phyloP scores from a whole-genome alignment of 2,888 invertebrate species.

The Pherbina coryleti region DNA sequence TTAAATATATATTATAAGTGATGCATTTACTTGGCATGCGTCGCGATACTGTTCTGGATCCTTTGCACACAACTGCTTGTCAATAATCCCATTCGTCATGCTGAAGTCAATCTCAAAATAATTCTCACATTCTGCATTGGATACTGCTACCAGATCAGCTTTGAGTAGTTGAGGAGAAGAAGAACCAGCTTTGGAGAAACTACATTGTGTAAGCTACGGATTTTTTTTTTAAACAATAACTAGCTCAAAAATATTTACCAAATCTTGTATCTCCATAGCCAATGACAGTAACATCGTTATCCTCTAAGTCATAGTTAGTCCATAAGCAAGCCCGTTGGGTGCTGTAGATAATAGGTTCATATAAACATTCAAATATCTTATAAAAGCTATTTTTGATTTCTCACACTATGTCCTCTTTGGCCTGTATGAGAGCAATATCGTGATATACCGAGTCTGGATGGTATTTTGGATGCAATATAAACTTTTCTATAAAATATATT shows the following conservation, averaged over 20 bases:
- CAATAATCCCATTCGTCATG: constrained; percentile 27
- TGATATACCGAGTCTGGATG: constrained; percentile 14
- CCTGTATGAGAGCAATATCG: constrained; percentile 38
- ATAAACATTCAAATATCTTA: too few species aligned
- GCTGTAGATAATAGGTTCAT: too few species aligned
- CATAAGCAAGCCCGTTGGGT: not conserved
- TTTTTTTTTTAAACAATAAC: too few species aligned
- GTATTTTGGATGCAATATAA: constrained; percentile 34
- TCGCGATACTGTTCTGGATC: constrained; percentile 35
- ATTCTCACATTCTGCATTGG: constrained; percentile 28
- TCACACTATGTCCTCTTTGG: not conserved
- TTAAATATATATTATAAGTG: not conserved
- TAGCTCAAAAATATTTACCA: too few species aligned
- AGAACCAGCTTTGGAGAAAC: not conserved
- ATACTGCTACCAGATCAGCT: constrained; percentile 48
- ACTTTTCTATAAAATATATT: not conserved
- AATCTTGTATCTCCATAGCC: constrained; percentile 41
- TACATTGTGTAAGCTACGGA: not conserved
- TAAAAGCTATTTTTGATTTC: too few species aligned
- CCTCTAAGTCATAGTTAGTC: not conserved
- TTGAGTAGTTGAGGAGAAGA: constrained; percentile 56
- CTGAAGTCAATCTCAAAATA: not conserved
- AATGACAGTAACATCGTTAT: constrained; percentile 34
- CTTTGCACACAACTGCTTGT: constrained; percentile 43
- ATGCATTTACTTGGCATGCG: constrained; percentile 17